Conservation (phyloP, 2,113 vertebrate genomes). For the Sinocyclocheilus maitianheensis region DNA sequence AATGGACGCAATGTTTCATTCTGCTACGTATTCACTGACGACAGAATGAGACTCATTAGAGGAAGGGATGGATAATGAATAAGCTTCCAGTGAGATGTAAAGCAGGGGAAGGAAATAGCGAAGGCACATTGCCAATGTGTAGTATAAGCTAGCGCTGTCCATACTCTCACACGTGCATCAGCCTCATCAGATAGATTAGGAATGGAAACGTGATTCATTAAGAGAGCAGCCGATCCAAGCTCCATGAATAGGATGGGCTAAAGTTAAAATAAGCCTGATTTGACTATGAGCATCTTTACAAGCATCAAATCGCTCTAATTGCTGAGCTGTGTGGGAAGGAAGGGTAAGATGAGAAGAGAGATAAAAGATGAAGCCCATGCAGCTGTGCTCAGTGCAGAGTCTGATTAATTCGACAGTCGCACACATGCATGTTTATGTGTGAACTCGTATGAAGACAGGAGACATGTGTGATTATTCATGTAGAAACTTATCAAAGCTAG, state of each 20-base stretch:
- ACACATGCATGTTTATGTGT: background rate
- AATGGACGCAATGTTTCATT: too few species aligned
- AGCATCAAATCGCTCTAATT: background rate
- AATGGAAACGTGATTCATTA: constrained; percentile 16
- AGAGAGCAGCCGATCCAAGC: background rate
- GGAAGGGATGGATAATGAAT: background rate
- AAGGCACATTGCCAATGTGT: background rate
- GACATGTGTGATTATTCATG: background rate
- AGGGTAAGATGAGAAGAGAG: background rate
- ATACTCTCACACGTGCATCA: background rate
- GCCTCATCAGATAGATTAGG: constrained; percentile 30
- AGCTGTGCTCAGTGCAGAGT: background rate
- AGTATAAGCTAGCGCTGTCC: background rate
- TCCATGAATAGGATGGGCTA: background rate
- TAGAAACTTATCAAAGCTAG: background rate
- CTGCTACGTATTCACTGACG: too few species aligned
- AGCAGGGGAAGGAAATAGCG: background rate
- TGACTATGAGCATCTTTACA: constrained; percentile 7
- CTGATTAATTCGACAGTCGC: background rate
- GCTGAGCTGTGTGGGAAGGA: constrained; percentile 8
- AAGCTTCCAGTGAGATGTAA: constrained; percentile 5
- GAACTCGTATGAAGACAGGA: background rate
- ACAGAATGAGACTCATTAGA: constrained; percentile 15
- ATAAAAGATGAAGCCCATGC: background rate
- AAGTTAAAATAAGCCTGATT: constrained; percentile 25